These are phyloP conservation scores for Anguilla obscura DNA, from an alignment of 2,797 vertebrate species.

Conservation along the genomic window DNA sequence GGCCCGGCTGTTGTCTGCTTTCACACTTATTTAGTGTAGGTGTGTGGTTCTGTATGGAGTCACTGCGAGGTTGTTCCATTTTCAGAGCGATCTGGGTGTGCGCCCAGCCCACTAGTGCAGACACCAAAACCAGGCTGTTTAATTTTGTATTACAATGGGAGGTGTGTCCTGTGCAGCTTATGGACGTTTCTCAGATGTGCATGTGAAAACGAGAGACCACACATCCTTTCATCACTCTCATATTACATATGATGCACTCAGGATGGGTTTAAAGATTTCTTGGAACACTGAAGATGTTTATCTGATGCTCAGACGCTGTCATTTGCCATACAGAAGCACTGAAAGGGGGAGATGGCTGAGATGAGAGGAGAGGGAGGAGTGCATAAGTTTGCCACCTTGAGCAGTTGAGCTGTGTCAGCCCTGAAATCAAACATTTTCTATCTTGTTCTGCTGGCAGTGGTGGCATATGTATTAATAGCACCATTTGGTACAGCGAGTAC, in stretches of 20 bases:
- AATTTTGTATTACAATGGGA: constrained; percentile 12
- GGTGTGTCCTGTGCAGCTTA: not conserved
- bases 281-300: not conserved
- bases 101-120: constrained; percentile 9
- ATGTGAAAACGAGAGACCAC: not conserved
- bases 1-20: constrained; percentile 33
- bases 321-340: not conserved
- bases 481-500: not conserved
- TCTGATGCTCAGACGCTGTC: not conserved
- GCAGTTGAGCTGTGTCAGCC: not conserved
- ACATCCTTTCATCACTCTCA: not conserved
- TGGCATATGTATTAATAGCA: not conserved
- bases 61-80: constrained; percentile 44
- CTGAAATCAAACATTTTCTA: not conserved
- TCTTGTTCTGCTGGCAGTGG: not conserved
- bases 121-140: constrained; percentile 20
- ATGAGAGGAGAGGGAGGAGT: not conserved
- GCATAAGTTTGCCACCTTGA: not conserved
- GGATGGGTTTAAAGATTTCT: not conserved
- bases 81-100: constrained; percentile 31
- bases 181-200: not conserved
- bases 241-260: not conserved
- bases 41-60: constrained; percentile 25
- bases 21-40: constrained; percentile 35
- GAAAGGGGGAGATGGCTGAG: not conserved